These are phyloP conservation scores for Oryctolagus cuniculus DNA, from an alignment of 2,113 vertebrate species.

Conservation along the genomic window DNA sequence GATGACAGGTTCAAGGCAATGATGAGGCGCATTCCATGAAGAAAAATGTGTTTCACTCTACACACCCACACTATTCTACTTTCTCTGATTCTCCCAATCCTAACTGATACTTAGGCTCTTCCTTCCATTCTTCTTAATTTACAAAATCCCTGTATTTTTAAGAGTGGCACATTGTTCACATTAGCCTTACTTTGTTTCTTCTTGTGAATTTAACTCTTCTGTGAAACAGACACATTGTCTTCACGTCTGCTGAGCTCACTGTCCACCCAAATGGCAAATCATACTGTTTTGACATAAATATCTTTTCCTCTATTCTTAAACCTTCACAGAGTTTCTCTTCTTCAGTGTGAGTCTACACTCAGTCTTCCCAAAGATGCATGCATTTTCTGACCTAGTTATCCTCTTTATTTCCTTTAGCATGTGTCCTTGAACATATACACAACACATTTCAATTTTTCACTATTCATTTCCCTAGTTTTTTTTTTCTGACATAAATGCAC, in stretches of 20 bases:
- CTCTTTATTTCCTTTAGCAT: not conserved
- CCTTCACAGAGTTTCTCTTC: not conserved
- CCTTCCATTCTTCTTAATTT: constrained; percentile 7
- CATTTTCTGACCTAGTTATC: not conserved
- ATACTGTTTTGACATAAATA: constrained; percentile 31
- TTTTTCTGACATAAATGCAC: constrained; percentile 39
- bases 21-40: constrained; percentile 2
- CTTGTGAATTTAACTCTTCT: constrained; percentile 51
- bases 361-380: not conserved
- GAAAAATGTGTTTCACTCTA: not conserved
- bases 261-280: not conserved
- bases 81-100: not conserved
- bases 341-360: not conserved
- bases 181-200: constrained; percentile 42
- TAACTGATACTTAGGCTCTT: constrained; percentile 18
- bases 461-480: constrained; percentile 55
- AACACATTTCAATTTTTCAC: not conserved
- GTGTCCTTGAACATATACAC: not conserved
- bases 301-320: not conserved
- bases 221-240: constrained; percentile 42
- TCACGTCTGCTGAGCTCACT: constrained; percentile 1
- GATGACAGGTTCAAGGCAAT: constrained; percentile 66
- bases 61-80: not conserved
- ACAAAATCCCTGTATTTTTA: constrained; percentile 58
- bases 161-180: not conserved